Conservation (phyloP, 2,888 invertebrate genomes). For the Dryococelus australis region DNA sequence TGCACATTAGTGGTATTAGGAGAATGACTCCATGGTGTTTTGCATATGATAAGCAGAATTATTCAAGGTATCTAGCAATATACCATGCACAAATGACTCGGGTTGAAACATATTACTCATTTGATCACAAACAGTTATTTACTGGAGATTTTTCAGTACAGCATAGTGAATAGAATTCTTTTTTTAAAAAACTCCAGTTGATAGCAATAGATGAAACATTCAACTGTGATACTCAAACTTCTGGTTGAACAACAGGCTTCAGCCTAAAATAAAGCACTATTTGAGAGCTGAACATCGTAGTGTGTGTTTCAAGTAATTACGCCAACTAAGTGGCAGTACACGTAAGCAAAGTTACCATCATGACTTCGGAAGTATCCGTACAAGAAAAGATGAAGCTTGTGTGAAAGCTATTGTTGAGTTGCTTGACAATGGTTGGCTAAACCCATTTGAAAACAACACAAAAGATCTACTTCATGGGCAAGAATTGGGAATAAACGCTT, state of each 20-base stretch:
- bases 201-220: background rate
- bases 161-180: background rate
- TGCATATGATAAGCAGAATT: background rate
- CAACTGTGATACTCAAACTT: background rate
- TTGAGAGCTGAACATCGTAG: background rate
- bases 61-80: background rate
- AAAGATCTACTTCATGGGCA: too few relatives aligned
- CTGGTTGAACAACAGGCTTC: background rate
- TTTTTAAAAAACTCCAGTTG: background rate
- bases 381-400: background rate
- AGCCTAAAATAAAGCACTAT: background rate
- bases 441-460: background rate
- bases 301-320: background rate
- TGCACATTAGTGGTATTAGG: background rate
- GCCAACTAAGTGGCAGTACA: background rate
- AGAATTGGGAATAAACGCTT: too few relatives aligned
- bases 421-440: background rate
- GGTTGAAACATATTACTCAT: background rate
- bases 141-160: background rate
- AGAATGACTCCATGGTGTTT: slow-evolving; percentile 19
- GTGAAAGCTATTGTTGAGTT: background rate
- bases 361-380: background rate
- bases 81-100: background rate
- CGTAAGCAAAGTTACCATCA: background rate
- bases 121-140: background rate